These are phyloP conservation scores for Numenius arquata DNA, from an alignment of 2,113 vertebrate genomes.

Conservation along the genomic window DNA sequence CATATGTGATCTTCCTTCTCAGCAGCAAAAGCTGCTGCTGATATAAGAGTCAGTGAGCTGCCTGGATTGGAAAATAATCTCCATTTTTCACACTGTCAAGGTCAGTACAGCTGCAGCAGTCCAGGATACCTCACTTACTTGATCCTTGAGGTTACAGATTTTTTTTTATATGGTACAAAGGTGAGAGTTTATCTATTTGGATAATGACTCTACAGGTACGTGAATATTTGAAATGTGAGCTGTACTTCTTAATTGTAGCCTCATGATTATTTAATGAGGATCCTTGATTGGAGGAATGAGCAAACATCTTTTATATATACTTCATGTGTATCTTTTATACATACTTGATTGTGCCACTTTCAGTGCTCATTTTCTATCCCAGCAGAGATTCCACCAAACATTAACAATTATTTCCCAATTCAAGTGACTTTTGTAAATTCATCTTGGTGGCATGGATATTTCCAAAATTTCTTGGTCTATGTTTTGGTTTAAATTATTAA, in stretches of 20 bases:
- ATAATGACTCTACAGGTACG: not conserved
- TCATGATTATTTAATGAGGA: no score
- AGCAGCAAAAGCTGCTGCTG: not conserved
- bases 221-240: no score
- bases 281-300: no score
- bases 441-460: not conserved
- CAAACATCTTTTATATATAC: no score
- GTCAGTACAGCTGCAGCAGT: not conserved
- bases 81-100: not conserved
- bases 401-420: not conserved
- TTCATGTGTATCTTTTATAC: no score
- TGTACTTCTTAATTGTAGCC: no score
- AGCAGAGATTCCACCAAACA: not conserved
- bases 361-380: not conserved
- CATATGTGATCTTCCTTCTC: not conserved
- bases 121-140: not conserved
- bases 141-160: not conserved
- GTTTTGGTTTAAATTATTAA: not conserved
- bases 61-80: not conserved
- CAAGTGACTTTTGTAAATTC: not conserved
- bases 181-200: not conserved
- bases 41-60: not conserved
- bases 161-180: not conserved
- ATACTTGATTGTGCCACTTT: no score
- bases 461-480: not conserved